These are phyloP conservation scores for Montifringilla adamsi DNA, from an alignment of 2,113 vertebrate species.

Conservation along the genomic window DNA sequence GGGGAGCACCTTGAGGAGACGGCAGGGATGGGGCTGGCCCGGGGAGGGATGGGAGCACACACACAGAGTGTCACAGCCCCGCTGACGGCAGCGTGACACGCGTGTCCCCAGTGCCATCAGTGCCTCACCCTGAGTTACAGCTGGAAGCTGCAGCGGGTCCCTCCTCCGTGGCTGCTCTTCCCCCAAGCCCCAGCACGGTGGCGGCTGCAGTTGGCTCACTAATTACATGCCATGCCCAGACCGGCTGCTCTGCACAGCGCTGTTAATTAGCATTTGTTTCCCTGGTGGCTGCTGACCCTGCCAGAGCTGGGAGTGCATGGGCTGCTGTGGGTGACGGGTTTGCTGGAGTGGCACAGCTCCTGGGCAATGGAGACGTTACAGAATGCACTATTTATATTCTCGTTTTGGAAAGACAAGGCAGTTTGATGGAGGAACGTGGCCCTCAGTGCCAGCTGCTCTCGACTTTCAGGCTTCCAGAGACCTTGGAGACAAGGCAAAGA, in stretches of 20 bases:
- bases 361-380: background rate
- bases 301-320: background rate
- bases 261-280: slow-evolving; percentile 7
- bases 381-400: background rate
- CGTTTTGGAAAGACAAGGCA: background rate
- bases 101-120: rapidly evolving
- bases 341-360: background rate
- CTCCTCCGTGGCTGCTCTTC: background rate
- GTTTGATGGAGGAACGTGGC: background rate
- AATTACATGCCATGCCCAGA: background rate
- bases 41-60: rapidly evolving
- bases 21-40: background rate
- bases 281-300: slow-evolving; percentile 3
- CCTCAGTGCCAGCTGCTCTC: background rate
- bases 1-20: rapidly evolving
- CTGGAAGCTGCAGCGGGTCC: rapidly evolving
- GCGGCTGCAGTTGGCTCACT: background rate
- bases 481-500: background rate
- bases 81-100: rapidly evolving
- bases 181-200: background rate
- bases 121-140: no score
- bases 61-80: rapidly evolving
- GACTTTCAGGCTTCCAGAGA: background rate
- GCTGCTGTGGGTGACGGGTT: background rate
- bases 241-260: background rate